Base-by-base conservation (phyloP, 1,140 invertebrate genomes). In the Pteromalus puparum region DNA sequence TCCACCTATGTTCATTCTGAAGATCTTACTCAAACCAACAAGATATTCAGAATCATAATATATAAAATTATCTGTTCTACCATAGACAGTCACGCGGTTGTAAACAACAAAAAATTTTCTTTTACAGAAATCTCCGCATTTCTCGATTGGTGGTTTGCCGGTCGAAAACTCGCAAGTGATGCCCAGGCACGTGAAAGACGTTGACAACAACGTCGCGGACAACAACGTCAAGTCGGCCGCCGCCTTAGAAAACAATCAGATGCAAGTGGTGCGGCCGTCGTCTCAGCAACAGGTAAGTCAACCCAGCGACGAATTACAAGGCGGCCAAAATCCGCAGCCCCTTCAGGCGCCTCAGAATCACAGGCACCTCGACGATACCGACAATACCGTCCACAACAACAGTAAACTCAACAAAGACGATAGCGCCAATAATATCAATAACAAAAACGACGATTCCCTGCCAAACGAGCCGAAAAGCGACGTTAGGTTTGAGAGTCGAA, bases 231-330 rank as follows among this genome's bases (percentile, higher is more conserved):
- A 85, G 18, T 13, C 26, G 10, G 6, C 53, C 0, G 42, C n/a
- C 61, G 80, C 65, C 4, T 18, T 28, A 24, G 38, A 81, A 24
- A 76, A 74, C 38, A 79, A 75, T 78, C 28, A 65, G 48, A 46
- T 83, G 10, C 89, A 88, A 26, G 74, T 88, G 38, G 86, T 83
- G 9, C 78, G 86, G 30, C 86, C 88, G 15, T 88, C 89, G 12
- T 87, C 87, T 3, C 87, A 90, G 13, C 88, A 90, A 84, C 92
- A 93, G 91, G 92, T 93, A 92, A 93, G 92, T 92, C 86, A 83
- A 75, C 87, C 88, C 18, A 90, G 85, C 82, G 89, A 89, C 84
- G 86, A 88, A 78, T 77, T 85, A 26, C 78, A 85, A 86, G 77
- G 21, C 18, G 87, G 76, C 81, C 88, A 85, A 74, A 88, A 82